phyloP scores from a whole-genome alignment of 2,113 vertebrate species.

The Datnioides undecimradiatus region DNA sequence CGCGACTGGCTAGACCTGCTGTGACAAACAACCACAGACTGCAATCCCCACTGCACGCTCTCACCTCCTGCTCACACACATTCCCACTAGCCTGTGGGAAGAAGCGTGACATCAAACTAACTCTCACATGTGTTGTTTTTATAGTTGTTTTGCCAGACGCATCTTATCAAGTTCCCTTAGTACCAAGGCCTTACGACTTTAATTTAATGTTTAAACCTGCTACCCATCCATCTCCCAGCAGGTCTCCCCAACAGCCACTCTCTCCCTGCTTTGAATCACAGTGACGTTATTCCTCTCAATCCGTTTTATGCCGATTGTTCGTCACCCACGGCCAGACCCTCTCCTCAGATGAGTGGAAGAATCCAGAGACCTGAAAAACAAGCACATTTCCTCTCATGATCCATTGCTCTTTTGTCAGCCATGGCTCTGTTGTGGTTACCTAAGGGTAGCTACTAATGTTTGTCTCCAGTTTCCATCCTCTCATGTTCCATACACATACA shows the following conservation, averaged over 20 bases:
- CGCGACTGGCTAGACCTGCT: slow-evolving; percentile 61
- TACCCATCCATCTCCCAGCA: slow-evolving; percentile 31
- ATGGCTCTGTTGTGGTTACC: slow-evolving; percentile 72
- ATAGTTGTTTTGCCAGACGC: slow-evolving; percentile 32
- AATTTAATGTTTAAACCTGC: slow-evolving; percentile 12
- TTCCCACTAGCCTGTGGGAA: slow-evolving; percentile 20
- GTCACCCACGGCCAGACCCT: slow-evolving; percentile 26
- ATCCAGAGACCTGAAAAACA: slow-evolving; percentile 60
- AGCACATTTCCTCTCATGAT: slow-evolving; percentile 65
- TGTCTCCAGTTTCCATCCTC: slow-evolving; percentile 60
- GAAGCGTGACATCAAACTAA: slow-evolving; percentile 15
- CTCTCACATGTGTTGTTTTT: slow-evolving; percentile 38
- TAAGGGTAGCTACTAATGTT: slow-evolving; percentile 59
- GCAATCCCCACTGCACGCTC: slow-evolving; percentile 31
- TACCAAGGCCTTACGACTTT: slow-evolving; percentile 18
- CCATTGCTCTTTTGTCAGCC: slow-evolving; percentile 57
- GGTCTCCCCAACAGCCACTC: slow-evolving; percentile 3
- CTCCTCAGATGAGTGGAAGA: slow-evolving; percentile 35
- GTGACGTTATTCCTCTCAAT: slow-evolving; percentile 37
- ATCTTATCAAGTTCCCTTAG: slow-evolving; percentile 3
- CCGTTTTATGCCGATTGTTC: not conserved
- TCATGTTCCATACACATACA: slow-evolving; percentile 58
- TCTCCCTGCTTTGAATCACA: slow-evolving; percentile 3
- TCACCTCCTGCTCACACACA: slow-evolving; percentile 32
- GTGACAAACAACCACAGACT: slow-evolving; percentile 62